phyloP scores from a whole-genome alignment of 30 jellyfish, hydroid and myxozoan species.

The Haliclystus octoradiatus region DNA sequence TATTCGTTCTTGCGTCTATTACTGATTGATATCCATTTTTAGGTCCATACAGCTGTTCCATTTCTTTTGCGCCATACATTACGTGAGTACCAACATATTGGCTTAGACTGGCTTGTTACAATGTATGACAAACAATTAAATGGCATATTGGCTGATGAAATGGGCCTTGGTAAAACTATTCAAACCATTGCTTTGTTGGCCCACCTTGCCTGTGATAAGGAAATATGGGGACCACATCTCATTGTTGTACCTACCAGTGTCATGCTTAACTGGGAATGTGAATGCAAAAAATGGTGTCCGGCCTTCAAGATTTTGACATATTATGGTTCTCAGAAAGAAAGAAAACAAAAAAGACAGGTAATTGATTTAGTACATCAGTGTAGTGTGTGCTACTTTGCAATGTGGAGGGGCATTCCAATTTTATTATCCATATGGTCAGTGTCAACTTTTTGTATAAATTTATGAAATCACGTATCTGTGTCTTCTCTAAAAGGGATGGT shows the following conservation, averaged over 20 bases:
- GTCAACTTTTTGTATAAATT: too few relatives aligned
- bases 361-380: neutral
- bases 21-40: neutral
- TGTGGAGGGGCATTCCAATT: too few relatives aligned
- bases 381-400: too few relatives aligned
- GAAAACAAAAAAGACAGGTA: constrained; percentile 77
- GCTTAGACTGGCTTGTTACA: constrained; percentile 95
- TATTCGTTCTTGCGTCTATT: too few relatives aligned
- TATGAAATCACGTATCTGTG: too few relatives aligned
- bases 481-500: constrained; percentile 77
- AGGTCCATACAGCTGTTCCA: constrained; percentile 83
- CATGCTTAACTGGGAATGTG: constrained; percentile 97
- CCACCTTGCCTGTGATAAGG: constrained; percentile 91
- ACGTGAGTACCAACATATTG: constrained; percentile 93
- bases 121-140: constrained; percentile 84
- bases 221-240: constrained; percentile 98
- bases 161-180: constrained; percentile 97
- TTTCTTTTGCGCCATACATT: constrained; percentile 67
- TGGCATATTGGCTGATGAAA: constrained; percentile 93
- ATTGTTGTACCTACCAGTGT: constrained; percentile 97
- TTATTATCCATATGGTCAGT: too few relatives aligned
- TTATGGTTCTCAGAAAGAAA: constrained; percentile 87
- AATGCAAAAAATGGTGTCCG: constrained; percentile 93
- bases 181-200: constrained; percentile 94
- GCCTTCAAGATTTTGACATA: constrained; percentile 82